These are phyloP conservation scores for Anhinga anhinga DNA, from an alignment of 2,113 vertebrate genomes.

Conservation along the genomic window DNA sequence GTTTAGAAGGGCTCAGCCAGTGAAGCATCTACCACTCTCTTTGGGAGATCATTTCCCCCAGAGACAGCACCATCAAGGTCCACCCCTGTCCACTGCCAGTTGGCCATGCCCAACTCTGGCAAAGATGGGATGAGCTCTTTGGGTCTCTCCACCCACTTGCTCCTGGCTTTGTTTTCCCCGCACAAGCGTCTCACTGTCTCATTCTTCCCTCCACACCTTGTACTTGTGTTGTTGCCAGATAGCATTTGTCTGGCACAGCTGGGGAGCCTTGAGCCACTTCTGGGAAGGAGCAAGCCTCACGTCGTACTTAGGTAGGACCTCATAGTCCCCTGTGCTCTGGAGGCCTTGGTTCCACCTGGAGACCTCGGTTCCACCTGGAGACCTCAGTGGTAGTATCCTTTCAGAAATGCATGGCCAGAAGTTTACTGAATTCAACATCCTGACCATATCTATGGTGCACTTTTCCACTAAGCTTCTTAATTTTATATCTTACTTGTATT, in stretches of 20 bases:
- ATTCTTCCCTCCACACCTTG: not conserved
- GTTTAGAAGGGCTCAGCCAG: not conserved
- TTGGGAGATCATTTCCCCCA: not conserved
- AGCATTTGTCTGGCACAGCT: not conserved
- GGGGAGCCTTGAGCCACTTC: not conserved
- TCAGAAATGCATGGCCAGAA: not conserved
- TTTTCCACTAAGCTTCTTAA: not conserved
- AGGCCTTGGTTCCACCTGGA: not conserved
- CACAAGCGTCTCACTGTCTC: not conserved
- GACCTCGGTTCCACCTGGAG: not conserved
- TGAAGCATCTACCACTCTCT: not conserved
- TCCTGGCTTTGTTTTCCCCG: no score
- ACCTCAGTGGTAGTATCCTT: not conserved
- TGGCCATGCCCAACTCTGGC: not conserved
- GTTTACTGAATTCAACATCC: not conserved
- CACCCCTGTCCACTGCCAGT: not conserved
- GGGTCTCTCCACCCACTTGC: fast-evolving
- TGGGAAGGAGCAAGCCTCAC: not conserved
- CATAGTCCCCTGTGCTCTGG: not conserved
- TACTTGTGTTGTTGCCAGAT: not conserved
- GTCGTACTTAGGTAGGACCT: not conserved
- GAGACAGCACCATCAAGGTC: fast-evolving
- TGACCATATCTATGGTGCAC: not conserved
- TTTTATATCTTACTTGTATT: not conserved
- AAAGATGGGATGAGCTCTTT: not conserved